Base-by-base conservation (phyloP, 2,888 invertebrate genomes). In the Chymomyza fuscimana region DNA sequence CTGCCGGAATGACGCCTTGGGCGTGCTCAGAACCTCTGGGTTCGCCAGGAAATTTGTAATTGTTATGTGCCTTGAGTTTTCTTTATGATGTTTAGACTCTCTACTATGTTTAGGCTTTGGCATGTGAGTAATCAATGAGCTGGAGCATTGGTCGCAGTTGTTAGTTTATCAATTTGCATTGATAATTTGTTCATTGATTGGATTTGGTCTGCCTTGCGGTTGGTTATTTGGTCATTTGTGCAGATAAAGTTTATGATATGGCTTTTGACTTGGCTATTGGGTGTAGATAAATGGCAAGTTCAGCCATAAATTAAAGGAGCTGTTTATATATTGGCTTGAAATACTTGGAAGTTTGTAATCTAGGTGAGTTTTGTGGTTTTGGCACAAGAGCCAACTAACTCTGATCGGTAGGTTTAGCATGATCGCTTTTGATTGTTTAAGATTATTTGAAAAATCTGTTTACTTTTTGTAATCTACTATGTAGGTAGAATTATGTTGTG, bases 21-120 rank as follows among this genome's bases (percentile, higher is more conserved):
- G 22, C 54, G 54, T 54, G 54, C 22, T 54, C 54, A 54, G 19
- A 16, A 54, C 54, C 54, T 16, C 54, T 54, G 19, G 54, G 54
- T 22, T 22, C 1, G 25, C 22, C 81, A 77, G 83, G 83, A 82
- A 82, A 73, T 71, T 76, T 81, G 67, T 85, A 85, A 82, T 85
- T 83, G 80, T 82, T 77, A 72, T 75, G 68, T 66, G 63, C 54
- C 72, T 62, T 63, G 51, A 59, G 29, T 69, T 46, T 75, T 67
- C 62, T 69, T 68, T 69, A 73, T 79, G 75, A 64, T 22, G 7
- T 22, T 19, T 19, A 54, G 54, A 54, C 16, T 16, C 54, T 54
- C 54, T 16, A 1, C 67, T 62, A 62, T 61, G 69, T 78, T 75
- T 77, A 71, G 72, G 73, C 69, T 25, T 61, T 65, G 69, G 68